A percentile compares a stretch with the other conserved stretches of the same genome.
These are phyloP conservation scores for Drosophila percnosoma DNA, from an alignment of 2,888 invertebrate species.

Conservation along the genomic window DNA sequence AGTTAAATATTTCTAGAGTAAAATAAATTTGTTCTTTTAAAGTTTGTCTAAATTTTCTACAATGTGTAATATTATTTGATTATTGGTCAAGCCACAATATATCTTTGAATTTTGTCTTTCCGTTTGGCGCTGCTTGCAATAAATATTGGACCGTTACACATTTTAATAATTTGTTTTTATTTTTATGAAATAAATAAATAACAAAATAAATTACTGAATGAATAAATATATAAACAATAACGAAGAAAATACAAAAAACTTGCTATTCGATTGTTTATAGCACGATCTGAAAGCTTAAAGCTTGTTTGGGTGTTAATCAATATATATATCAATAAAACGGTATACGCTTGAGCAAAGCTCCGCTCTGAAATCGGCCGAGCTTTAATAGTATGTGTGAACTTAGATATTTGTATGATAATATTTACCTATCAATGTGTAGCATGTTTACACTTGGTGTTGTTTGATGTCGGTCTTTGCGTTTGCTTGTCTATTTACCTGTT, in stretches of 20 bases:
- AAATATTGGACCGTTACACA: background rate
- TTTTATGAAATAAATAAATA: background rate
- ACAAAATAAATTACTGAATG: background rate
- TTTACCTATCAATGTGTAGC: slow-evolving; percentile 56
- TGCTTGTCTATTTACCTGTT: slow-evolving; percentile 47
- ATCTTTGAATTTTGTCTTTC: background rate
- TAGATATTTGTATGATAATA: slow-evolving; percentile 10
- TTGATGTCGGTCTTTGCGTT: slow-evolving; percentile 12
- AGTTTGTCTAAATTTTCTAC: background rate
- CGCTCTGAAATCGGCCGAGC: background rate
- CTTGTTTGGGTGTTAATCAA: background rate
- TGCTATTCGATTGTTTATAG: background rate
- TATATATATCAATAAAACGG: background rate
- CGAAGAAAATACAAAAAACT: background rate
- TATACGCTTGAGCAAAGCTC: background rate
- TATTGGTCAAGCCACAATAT: background rate
- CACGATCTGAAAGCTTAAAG: background rate
- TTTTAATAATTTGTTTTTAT: background rate
- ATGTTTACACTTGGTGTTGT: slow-evolving; percentile 55
- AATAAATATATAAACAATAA: background rate
- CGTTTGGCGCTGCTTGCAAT: background rate
- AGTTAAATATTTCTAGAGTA: background rate
- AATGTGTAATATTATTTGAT: background rate
- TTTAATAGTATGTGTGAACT: slow-evolving; percentile 5
- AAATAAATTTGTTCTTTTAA: background rate